Evolutionary conservation across 2,797 vertebrate species (phyloP), one percentile per base, ranked within the genome.

Genomic region (Chrysolophus pictus): DNA sequence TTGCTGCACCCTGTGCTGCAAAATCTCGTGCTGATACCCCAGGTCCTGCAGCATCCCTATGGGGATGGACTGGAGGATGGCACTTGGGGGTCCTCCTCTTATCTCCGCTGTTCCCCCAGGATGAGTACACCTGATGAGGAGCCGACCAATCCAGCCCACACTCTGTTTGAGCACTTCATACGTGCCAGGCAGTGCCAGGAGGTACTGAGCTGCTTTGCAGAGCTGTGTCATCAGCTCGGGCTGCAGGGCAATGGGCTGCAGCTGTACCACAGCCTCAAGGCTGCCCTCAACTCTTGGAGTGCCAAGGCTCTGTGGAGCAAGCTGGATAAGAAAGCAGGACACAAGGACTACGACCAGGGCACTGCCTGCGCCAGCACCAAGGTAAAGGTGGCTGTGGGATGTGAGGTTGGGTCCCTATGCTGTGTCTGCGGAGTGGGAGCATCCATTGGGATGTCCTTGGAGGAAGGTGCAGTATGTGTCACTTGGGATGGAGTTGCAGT

Each of bases 241-340:
- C 53, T 99, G 55, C 91, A 98, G 74, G 97, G 98, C 3, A 93
- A 68, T 0, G 98, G 99, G 55, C 98, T 97, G 42, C 92, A 85
- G 72, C 98, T 99, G 67, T 99, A 99, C 82, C 81, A 90, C 2
- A 98, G 98, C 91, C 97, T 99, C 74, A 99, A 99, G 94, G 98
- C 98, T 55, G 96, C 96, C 51, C 98, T 99, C 75, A 99, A 99
- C 97, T 99, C 98, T 96, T 99, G 99, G 99, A 99, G 98, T 49
- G 99, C 99, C 96, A 99, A 99, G 96, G 98, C 98, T 0, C 93
- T 99, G 68, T 99, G 98, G 99, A 96, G 94, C 59, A 99, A 99
- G 85, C 97, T 99, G 91, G 99, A 99, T 97, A 99, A 99, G 94
- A 97, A 99, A 83, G 98, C 98, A 0, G 90, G 97, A 15, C 98